phyloP scores from a whole-genome alignment of 1,140 invertebrate species.

The Spodoptera frugiperda region DNA sequence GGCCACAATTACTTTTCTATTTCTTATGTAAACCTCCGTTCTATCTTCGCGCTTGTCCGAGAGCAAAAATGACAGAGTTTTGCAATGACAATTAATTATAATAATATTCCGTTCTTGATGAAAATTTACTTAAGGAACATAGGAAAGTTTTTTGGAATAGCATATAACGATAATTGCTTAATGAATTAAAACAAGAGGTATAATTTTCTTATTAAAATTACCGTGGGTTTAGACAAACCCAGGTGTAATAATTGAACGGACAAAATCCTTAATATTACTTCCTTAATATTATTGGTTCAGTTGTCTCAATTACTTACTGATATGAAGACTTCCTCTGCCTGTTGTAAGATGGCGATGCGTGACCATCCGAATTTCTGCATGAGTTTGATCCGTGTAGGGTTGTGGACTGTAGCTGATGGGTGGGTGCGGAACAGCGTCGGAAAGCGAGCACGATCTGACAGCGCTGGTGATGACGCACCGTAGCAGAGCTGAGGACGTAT shows the following conservation, averaged over 20 bases:
- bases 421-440: conserved; percentile 99
- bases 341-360: conserved; percentile 98
- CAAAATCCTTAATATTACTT: too few relatives aligned
- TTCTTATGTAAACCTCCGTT: conserved; percentile 51
- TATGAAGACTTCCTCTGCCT: conserved; percentile 99
- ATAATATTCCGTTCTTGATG: neutral
- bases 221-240: too few relatives aligned
- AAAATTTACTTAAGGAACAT: neutral
- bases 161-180: too few relatives aligned
- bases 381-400: conserved; percentile 98
- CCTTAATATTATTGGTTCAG: too few relatives aligned
- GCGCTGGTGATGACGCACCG: conserved; percentile 98
- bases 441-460: conserved; percentile 98
- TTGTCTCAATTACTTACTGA: conserved; percentile 89
- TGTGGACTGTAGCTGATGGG: conserved; percentile 99
- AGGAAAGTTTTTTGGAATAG: too few relatives aligned
- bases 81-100: neutral
- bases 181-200: too few relatives aligned
- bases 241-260: too few relatives aligned
- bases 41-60: conserved; percentile 29
- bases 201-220: too few relatives aligned
- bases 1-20: conserved; percentile 53
- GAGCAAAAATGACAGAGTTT: conserved; percentile 11
- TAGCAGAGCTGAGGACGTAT: conserved; percentile 94
- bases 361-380: conserved; percentile 99